Percentiles rank a stretch among this genome's conserved stretches.
These are phyloP conservation scores for Oryctolagus cuniculus DNA, from an alignment of 2,113 vertebrate genomes.

Conservation along the genomic window mOryCun1.1 NC_091451.1:30075001-30075500, in stretches of 20 bases:
- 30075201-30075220: neutral
- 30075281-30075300: neutral
- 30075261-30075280: neutral
- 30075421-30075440: conserved; percentile 53
- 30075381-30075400: neutral
- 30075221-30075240: conserved; percentile 13
- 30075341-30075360: neutral
- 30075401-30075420: conserved; percentile 56
- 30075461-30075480: conserved; percentile 16
- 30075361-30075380: neutral
- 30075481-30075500: conserved; percentile 26
- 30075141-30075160: conserved; percentile 19
- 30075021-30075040: conserved; percentile 20
- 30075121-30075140: neutral
- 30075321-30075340: neutral
- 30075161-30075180: neutral
- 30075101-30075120: conserved; percentile 1
- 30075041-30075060: neutral
- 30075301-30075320: neutral
- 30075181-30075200: conserved; percentile 6
- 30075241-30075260: neutral
- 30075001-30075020: conserved; percentile 21
- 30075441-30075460: conserved; percentile 56
- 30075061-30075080: neutral
- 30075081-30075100: neutral